Base-by-base conservation (phyloP, 2,888 invertebrate genomes). In the Erebia epiphron region DNA sequence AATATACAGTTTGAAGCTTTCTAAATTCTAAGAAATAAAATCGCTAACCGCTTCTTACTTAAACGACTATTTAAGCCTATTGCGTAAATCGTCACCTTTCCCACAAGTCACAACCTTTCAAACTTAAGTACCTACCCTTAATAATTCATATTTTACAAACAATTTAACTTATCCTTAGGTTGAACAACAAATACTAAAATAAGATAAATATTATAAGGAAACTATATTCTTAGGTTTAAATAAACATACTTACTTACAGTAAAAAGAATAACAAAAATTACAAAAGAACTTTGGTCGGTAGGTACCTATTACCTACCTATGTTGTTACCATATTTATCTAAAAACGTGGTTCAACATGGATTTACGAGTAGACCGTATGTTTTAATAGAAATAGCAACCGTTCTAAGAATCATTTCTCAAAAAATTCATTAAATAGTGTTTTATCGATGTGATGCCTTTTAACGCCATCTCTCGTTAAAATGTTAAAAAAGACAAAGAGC, bases 41-140 rank as follows among this genome's bases (percentile, higher is more conserved):
- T 67, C 77, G 71, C 26, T 11, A 2, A 62, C 2, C 18, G 26
- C 75, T 74, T 62, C 18, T 75, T 50, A 61, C 68, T 84, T 82
- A 74, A 16, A 75, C 79, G 79, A 73, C 60, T 68, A 67, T 26
- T 46, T 60, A 68, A 70, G 21, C 41, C 64, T 58, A 79, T 89
- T 90, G 76, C 85, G 77, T 83, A 87, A 87, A 49, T 21, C 10
- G 63, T 71, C 78, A 85, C 86, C 87, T 88, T 88, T 88, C 88
- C 81, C 86, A 87, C 79, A 26, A 26, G 86, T 35, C 7, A 35
- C 26, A 35, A 88, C 88, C 88, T 89, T 86, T 84, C 77, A 77
- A 35, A 83, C 83, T 79, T 70, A 73, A 79, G 74, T 79, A 81
- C 80, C 68, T 8, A n/a, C n/a, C n/a, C n/a, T n/a, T n/a, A n/a